These are phyloP conservation scores for Yponomeuta cagnagella DNA, from an alignment of 2,888 invertebrate species.

Conservation along the genomic window DNA sequence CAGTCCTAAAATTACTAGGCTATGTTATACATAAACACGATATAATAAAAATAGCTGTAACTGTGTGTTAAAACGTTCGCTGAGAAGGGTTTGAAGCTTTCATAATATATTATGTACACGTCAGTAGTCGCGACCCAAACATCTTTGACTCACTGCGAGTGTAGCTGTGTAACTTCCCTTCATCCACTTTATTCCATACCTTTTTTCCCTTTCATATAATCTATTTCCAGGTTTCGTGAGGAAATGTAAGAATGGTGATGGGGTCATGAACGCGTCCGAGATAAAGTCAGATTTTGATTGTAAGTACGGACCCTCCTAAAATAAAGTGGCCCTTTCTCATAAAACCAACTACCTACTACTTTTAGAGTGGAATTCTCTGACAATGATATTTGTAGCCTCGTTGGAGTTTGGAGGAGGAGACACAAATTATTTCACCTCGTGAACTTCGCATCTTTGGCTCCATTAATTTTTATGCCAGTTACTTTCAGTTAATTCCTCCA, in stretches of 20 bases:
- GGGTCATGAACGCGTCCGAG: constrained; percentile 10
- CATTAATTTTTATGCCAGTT: constrained; percentile 11
- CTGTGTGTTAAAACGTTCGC: constrained; percentile 32
- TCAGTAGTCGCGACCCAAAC: constrained; percentile 58
- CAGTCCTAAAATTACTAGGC: too few species aligned
- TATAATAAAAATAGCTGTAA: constrained; percentile 23
- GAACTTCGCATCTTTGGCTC: not conserved
- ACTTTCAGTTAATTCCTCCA: not conserved
- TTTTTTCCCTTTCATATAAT: constrained; percentile 33
- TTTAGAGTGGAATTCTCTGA: not conserved
- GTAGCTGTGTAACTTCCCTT: constrained; percentile 34
- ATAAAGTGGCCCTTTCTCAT: constrained; percentile 9
- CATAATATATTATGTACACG: constrained; percentile 48
- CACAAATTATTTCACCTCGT: not conserved
- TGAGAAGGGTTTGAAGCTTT: constrained; percentile 50
- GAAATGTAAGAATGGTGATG: constrained; percentile 15
- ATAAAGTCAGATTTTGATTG: constrained; percentile 13
- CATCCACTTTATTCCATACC: constrained; percentile 51
- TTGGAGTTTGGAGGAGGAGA: not conserved
- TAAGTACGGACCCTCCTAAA: constrained; percentile 13
- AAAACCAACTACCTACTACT: not conserved
- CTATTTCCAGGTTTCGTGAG: constrained; percentile 4
- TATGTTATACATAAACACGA: too few species aligned
- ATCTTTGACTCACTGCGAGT: constrained; percentile 60
- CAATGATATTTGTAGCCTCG: not conserved